Evolutionary conservation across 2,797 vertebrate species (phyloP).

Genomic region (Sarcophilus harrisii): DNA sequence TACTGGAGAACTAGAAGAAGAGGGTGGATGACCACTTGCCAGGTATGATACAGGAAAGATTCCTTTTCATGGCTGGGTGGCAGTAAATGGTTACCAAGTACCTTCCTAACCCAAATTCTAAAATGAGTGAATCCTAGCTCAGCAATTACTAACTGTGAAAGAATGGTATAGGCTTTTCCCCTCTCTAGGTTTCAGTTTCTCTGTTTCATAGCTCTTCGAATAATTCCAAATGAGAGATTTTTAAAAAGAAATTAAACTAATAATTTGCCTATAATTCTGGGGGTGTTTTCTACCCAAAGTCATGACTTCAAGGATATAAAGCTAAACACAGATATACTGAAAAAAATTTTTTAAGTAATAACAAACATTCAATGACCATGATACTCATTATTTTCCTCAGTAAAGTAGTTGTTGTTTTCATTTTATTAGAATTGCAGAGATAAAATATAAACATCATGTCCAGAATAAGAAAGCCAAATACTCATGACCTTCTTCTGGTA

Average conservation of each 20-base stretch:
- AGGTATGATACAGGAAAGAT: neutral
- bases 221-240: neutral
- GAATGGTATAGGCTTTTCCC: neutral
- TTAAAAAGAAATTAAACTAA: too few relatives aligned
- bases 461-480: constrained; percentile 37
- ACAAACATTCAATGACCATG: neutral
- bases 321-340: neutral
- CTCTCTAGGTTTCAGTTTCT: neutral
- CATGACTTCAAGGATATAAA: neutral
- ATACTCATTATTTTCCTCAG: neutral
- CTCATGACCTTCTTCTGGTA: constrained; percentile 7
- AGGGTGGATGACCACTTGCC: neutral
- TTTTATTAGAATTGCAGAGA: constrained; percentile 30
- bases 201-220: neutral
- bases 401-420: constrained; percentile 13
- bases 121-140: neutral
- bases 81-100: neutral
- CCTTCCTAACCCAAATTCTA: neutral
- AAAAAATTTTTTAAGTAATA: neutral
- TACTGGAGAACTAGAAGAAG: neutral
- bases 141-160: neutral
- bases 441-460: neutral
- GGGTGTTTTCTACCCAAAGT: neutral
- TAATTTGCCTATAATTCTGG: neutral
- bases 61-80: neutral